Percentiles rank a stretch among this genome's conserved stretches.
These are phyloP conservation scores for Reticulitermes speratus DNA, from an alignment of 1,140 invertebrate species.

Conservation along the genomic window DNA sequence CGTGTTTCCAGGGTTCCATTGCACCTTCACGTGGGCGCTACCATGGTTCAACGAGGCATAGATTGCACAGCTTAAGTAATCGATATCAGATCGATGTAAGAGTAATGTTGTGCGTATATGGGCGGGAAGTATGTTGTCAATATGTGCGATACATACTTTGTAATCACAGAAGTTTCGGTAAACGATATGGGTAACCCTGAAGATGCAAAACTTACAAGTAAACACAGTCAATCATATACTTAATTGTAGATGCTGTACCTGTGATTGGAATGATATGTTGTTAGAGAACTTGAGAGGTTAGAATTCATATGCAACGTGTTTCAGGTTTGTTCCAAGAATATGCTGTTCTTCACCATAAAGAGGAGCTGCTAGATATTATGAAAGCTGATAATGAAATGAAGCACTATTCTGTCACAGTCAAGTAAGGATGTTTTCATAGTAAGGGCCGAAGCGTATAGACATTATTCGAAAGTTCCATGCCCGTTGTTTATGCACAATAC, in stretches of 20 bases:
- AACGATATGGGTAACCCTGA: not conserved
- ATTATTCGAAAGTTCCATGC: no score
- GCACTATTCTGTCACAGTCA: constrained; percentile 32
- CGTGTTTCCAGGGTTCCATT: no score
- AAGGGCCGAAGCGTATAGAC: no score
- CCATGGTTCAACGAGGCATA: no score
- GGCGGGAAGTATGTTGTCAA: not conserved
- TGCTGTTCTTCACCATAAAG: constrained; percentile 21
- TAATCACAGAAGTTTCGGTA: not conserved
- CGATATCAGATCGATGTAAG: no score
- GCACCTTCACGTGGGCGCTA: no score
- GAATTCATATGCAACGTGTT: constrained; percentile 22
- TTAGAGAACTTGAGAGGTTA: not conserved
- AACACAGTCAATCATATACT: not conserved
- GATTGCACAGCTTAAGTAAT: no score
- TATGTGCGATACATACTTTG: not conserved
- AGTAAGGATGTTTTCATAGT: constrained; percentile 2
- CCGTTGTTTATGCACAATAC: no score
- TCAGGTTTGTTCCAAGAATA: constrained; percentile 30
- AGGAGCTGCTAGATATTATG: constrained; percentile 29
- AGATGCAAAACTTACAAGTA: not conserved
- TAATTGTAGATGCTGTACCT: no score
- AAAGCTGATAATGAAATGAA: constrained; percentile 29
- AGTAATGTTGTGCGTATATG: no score
- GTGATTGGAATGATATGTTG: no score